phyloP scores from a whole-genome alignment of 2,797 vertebrate species.

The Setipinna tenuifilis region DNA sequence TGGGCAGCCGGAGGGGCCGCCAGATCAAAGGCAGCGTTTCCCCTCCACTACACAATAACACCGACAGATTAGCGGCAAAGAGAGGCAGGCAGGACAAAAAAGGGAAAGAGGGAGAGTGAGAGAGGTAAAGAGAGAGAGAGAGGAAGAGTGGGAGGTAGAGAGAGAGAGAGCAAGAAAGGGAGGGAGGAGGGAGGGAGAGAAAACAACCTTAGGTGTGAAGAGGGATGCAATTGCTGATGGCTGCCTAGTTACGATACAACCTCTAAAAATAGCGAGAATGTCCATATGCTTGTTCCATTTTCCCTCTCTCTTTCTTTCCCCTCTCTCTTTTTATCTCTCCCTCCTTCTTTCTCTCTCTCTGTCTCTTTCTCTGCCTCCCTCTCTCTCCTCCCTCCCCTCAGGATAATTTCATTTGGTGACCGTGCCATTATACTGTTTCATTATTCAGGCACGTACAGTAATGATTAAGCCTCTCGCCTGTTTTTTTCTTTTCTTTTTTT shows the following conservation, averaged over 20 bases:
- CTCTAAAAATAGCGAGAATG: slow-evolving; percentile 29
- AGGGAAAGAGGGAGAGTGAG: neutral
- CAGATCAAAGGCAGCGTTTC: slow-evolving; percentile 1
- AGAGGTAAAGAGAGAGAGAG: neutral
- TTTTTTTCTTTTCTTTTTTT: neutral
- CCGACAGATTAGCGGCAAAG: slow-evolving; percentile 18
- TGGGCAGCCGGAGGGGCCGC: neutral
- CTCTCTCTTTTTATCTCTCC: neutral
- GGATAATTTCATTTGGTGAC: slow-evolving; percentile 45
- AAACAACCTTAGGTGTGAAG: slow-evolving; percentile 31
- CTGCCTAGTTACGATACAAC: slow-evolving; percentile 31
- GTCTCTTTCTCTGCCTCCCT: neutral
- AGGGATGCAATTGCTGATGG: slow-evolving; percentile 33
- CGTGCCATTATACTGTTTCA: slow-evolving; percentile 38
- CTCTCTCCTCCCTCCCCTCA: neutral
- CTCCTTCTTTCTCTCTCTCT: neutral
- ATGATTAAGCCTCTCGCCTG: slow-evolving; percentile 36
- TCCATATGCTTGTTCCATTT: slow-evolving; percentile 29
- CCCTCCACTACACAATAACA: slow-evolving; percentile 26
- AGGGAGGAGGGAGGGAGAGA: neutral
- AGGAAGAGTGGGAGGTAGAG: neutral
- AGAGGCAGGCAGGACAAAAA: slow-evolving; percentile 1
- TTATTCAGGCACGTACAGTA: slow-evolving; percentile 38
- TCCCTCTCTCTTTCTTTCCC: neutral
- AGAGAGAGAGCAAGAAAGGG: neutral